Evolutionary conservation across 2,888 invertebrate genomes (phyloP), one percentile per base, ranked within the genome.

Genomic region (Teleiodes luculella): DNA sequence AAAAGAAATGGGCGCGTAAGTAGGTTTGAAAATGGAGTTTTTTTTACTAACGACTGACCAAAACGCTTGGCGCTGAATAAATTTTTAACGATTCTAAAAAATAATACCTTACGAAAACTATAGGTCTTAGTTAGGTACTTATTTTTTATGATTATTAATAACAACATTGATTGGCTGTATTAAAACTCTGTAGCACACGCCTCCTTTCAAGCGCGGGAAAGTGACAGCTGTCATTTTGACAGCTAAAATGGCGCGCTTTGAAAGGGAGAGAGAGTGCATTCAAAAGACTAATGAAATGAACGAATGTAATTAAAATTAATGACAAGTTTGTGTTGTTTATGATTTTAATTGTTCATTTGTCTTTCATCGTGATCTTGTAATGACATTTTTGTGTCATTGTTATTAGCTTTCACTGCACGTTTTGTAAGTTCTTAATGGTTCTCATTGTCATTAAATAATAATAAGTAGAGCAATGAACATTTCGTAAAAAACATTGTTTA

Each of bases 151-250:
- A n/a, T n/a, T n/a, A n/a, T n/a, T n/a, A 6, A 24, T 24, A 24
- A 4, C 24, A 24, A 24, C 3, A 24, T 6, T 24, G 6, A 24
- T 6, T 6, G 24, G 24, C 24, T 24, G 3, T 24, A 24, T 24
- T 4, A 6, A 24, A 4, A 24, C 24, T 24, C 6, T 3, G 24
- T 4, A 24, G 16, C 20, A 10, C 16, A 16, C 16, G 18, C 18
- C 39, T 41, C 39, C 18, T 41, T 41, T 41, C 39, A 41, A 41
- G 82, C 43, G 28, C 28, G 80, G 80, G 80, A 80, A 69, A 63
- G 62, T 78, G 77, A 76, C 83, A 82, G 74, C 76, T 81, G 82
- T 70, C 70, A 73, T 24, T 57, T 35, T 54, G 62, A 63, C 62
- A 63, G 57, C 52, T 52, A 63, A 59, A 55, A 55, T 57, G 56